A percentile compares a stretch with the other conserved stretches of the same genome.
Conservation (phyloP, 2,797 vertebrate species). For the Prionace glauca region DNA sequence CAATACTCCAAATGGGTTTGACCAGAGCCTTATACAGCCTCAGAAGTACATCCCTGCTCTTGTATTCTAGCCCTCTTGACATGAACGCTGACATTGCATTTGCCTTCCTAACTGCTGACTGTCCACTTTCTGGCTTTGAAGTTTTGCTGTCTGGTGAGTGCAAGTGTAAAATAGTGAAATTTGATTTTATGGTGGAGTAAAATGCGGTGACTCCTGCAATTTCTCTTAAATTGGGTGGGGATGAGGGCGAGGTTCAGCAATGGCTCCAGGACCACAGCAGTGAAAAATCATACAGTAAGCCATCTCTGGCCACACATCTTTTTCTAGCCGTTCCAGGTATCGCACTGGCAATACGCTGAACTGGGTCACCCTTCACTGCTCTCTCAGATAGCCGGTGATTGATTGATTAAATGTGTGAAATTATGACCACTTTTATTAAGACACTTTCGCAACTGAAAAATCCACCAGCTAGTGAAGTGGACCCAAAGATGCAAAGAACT, state of each 20-base stretch:
- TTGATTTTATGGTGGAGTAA: constrained; percentile 6
- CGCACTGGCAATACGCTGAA: not conserved
- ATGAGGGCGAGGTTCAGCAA: not conserved
- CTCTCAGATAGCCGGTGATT: not conserved
- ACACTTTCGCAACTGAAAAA: not conserved
- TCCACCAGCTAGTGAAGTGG: not conserved
- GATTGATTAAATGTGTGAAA: no score
- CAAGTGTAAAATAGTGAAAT: not conserved
- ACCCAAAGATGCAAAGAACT: not conserved
- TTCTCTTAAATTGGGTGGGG: not conserved
- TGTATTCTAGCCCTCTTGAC: no score
- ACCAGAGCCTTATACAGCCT: no score
- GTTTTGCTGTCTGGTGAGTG: not conserved
- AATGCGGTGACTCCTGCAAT: not conserved
- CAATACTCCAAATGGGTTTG: no score
- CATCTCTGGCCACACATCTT: not conserved
- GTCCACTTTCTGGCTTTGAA: not conserved
- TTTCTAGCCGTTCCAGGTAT: not conserved
- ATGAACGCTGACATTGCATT: no score
- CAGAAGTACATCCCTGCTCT: no score
- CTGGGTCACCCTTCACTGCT: not conserved
- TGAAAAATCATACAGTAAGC: not conserved
- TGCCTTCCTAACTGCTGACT: no score
- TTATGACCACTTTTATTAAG: not conserved
- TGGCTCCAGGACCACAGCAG: not conserved